Evolutionary conservation across 2,113 vertebrate species (phyloP), one percentile per base, ranked within the genome.

Genomic region (Scartelaos histophorus): DNA sequence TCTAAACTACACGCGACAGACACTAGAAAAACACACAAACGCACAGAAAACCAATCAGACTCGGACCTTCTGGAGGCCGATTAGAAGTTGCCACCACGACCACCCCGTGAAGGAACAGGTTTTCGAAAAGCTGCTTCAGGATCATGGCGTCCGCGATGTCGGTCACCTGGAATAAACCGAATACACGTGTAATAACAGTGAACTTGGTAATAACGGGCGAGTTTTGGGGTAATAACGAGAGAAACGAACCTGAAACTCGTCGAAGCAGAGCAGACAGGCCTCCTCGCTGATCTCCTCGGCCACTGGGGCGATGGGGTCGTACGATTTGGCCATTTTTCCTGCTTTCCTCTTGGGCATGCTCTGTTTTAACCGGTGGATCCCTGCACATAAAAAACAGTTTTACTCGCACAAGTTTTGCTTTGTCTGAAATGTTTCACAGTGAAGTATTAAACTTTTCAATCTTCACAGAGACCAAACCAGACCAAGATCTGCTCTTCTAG

Each of bases 111-210:
- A 92, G 91, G 82, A 99, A 99, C 67, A 99, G 94, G 89, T 98
- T 98, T 94, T 99, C 97, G 94, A 99, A 99, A 75, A 99, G 97
- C 93, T 98, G 98, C 88, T 98, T 98, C 73, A 99, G 94, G 89
- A 99, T 98, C 98, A 99, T 99, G 91, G 98, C 98, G 85, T 99
- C 97, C 69, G 98, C 98, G 78, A 99, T 99, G 89, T 99, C 98
- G 72, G 97, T 99, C 90, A 99, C 98, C 98, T 99, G 85, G 79
- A 90, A 88, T 2, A 51, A 1, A 21, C 17, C 0, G 38, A 43
- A 9, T 10, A 9, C 10, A 1, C 6, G 4, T 51, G 15, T 51
- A 13, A 45, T 3, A n/a, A 22, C 47, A 24, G 58, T 38, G 29
- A 2, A 29, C 29, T 29, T 2, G 29, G 29, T 29, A 29, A 29